Evolutionary conservation across 2,797 vertebrate species (phyloP).

Genomic region (Gallinago nigripennis): DNA sequence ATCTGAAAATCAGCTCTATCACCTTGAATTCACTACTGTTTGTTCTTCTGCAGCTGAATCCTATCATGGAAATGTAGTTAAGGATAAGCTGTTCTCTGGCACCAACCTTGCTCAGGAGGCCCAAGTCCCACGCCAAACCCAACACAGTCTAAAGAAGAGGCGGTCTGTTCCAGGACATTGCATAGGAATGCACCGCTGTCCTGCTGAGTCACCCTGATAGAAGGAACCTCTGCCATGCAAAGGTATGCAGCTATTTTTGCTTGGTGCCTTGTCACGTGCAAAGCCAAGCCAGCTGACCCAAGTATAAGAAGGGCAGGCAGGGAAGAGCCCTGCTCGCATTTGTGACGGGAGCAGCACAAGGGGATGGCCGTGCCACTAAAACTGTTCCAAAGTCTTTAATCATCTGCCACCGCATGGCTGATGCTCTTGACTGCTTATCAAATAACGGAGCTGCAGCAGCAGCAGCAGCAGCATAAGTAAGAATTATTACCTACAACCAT

Average conservation of each 20-base stretch:
- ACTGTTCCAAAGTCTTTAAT: background rate
- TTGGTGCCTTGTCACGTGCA: background rate
- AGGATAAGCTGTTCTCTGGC: conserved; percentile 48
- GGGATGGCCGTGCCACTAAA: background rate
- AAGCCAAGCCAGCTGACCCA: background rate
- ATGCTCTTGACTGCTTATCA: background rate
- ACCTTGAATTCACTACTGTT: conserved; percentile 28
- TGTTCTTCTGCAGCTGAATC: background rate
- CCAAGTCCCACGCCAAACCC: conserved; percentile 15
- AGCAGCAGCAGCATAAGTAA: background rate
- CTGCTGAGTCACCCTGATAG: conserved; percentile 19
- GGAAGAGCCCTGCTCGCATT: background rate
- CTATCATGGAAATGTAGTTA: background rate
- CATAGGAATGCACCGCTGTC: background rate
- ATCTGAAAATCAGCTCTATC: conserved; percentile 12
- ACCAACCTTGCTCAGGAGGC: background rate
- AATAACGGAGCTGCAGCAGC: background rate
- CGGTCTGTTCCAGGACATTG: conserved; percentile 1
- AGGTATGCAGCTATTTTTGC: background rate
- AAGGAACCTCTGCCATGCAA: background rate
- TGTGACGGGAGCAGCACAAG: background rate
- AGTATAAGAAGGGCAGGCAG: background rate
- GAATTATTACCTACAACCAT: background rate
- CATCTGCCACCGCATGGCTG: background rate
- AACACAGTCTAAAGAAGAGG: background rate